Percentiles rank a stretch among this genome's conserved stretches.
Evolutionary conservation across 2,113 vertebrate species (phyloP).

Genomic region (Ursus arctos): DNA sequence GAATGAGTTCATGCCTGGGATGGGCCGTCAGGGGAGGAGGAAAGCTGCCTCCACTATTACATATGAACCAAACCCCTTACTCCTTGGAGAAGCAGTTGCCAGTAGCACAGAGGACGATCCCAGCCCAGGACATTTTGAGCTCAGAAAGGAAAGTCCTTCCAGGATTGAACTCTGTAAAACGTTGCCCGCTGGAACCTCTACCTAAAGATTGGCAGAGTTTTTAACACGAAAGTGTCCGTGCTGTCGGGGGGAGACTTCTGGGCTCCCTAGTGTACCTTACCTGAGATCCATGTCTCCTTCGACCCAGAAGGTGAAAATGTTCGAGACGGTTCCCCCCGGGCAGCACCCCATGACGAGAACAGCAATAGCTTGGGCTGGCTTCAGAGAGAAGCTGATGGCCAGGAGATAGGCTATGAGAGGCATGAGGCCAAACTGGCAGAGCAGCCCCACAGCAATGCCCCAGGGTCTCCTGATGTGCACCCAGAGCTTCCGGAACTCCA

Average conservation of each 20-base stretch:
- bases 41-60: not conserved
- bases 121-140: not conserved
- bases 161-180: not conserved
- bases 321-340: conserved; percentile 86
- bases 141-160: not conserved
- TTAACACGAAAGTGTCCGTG: not conserved
- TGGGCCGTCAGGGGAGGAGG: not conserved
- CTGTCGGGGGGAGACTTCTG: not conserved
- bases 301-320: conserved; percentile 88
- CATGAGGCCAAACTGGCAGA: conserved; percentile 89
- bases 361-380: conserved; percentile 80
- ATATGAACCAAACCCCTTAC: not conserved
- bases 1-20: not conserved
- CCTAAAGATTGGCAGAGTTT: not conserved
- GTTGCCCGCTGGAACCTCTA: not conserved
- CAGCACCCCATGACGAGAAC: conserved; percentile 87
- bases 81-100: not conserved
- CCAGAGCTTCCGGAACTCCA: conserved; percentile 83
- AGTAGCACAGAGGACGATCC: not conserved
- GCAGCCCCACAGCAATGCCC: conserved; percentile 84
- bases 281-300: conserved; percentile 91
- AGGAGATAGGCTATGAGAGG: conserved; percentile 86
- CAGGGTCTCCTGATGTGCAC: conserved; percentile 84
- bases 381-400: conserved; percentile 77
- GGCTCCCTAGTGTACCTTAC: conserved; percentile 66